phyloP scores from a whole-genome alignment of 2,888 invertebrate species.

The Machimus atricapillus region DNA sequence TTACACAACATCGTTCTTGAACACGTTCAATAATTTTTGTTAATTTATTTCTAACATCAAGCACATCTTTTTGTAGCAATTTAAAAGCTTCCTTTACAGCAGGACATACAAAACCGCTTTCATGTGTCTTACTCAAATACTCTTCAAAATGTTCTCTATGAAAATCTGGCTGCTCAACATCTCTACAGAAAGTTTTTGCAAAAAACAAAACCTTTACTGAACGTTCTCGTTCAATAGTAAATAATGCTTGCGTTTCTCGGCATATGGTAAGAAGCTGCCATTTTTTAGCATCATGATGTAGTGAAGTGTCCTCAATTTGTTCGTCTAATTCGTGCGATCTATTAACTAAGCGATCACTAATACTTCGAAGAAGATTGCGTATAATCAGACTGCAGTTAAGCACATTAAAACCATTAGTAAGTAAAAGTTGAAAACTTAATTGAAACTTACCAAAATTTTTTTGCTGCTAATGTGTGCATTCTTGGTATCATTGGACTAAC shows the following conservation, averaged over 20 bases:
- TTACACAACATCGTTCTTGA: slow-evolving; percentile 57
- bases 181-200: slow-evolving; percentile 77
- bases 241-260: slow-evolving; percentile 80
- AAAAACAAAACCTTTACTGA: slow-evolving; percentile 82
- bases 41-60: slow-evolving; percentile 61
- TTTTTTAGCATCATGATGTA: slow-evolving; percentile 55
- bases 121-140: slow-evolving; percentile 56
- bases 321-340: slow-evolving; percentile 62
- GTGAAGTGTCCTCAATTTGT: slow-evolving; percentile 56
- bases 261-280: slow-evolving; percentile 67
- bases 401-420: background rate
- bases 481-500: slow-evolving; percentile 79
- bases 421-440: background rate
- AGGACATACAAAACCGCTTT: slow-evolving; percentile 65
- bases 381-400: slow-evolving; percentile 58
- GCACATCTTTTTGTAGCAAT: slow-evolving; percentile 65
- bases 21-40: slow-evolving; percentile 59
- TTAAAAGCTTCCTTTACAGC: slow-evolving; percentile 70
- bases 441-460: slow-evolving; percentile 74
- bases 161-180: slow-evolving; percentile 67
- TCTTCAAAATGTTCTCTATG: slow-evolving; percentile 62
- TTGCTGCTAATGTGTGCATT: slow-evolving; percentile 76
- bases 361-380: slow-evolving; percentile 62
- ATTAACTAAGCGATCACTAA: slow-evolving; percentile 62
- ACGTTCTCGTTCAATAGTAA: slow-evolving; percentile 80